These are phyloP conservation scores for Gymnobelideus leadbeateri DNA, from an alignment of 2,113 vertebrate genomes.

Conservation along the genomic window DNA sequence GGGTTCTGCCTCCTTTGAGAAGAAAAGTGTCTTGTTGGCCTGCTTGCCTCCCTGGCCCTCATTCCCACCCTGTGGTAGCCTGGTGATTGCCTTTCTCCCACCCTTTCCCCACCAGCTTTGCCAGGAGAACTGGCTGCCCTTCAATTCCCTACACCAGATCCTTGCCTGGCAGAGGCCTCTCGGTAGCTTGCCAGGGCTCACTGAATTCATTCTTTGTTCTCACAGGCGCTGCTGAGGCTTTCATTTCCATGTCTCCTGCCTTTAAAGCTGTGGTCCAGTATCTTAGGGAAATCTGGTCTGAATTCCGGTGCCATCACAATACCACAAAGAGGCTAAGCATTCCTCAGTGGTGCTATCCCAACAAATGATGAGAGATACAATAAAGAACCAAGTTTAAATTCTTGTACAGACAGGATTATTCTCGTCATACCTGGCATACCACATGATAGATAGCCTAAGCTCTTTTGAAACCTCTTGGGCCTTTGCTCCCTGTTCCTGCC, in stretches of 20 bases:
- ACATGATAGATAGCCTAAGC: neutral
- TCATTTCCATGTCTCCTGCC: neutral
- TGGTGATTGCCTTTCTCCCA: conserved; percentile 12
- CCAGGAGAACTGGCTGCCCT: neutral
- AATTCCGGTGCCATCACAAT: neutral
- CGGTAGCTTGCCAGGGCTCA: neutral
- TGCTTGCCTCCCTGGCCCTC: neutral
- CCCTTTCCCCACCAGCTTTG: conserved; percentile 2
- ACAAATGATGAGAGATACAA: neutral
- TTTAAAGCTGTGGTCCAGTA: neutral
- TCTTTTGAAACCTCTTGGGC: neutral
- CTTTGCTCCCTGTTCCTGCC: neutral
- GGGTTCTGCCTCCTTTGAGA: neutral
- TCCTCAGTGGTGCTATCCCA: neutral
- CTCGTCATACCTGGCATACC: neutral
- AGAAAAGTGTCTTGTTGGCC: conserved; percentile 21
- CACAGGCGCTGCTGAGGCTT: neutral
- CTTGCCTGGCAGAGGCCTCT: neutral
- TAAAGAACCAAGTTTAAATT: neutral
- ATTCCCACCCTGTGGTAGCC: neutral
- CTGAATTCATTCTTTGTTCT: neutral
- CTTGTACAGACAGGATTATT: neutral
- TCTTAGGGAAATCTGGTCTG: neutral
- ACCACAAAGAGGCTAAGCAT: neutral
- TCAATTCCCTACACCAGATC: conserved; percentile 11